Base-by-base conservation (phyloP, 2,888 invertebrate genomes). In the Thymelicus lineola region DNA sequence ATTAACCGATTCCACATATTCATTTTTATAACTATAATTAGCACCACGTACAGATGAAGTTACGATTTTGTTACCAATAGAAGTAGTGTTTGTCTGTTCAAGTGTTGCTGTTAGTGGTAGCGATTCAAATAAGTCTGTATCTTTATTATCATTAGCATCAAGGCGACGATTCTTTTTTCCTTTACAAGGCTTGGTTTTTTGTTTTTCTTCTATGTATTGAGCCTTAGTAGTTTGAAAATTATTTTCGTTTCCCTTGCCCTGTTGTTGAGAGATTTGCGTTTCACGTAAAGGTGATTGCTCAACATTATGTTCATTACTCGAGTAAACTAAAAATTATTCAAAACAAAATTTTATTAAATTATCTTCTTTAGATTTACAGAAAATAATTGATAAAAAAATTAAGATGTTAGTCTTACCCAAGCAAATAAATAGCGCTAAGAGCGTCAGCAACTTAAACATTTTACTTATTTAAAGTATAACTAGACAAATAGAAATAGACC, bases 341-440 rank as follows among this genome's bases (percentile, higher is more conserved):
- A 42, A 10, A 42, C 42, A 42, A 12, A 42, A 4, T 42, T 12
- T 10, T 12, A 1, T 42, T 42, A 42, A 12, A 12, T 4, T 12
- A 12, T 12, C 0, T 0, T 42, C 0, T 42, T 12, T 42, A 42
- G 0, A 0, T 42, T 42, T 42, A 9, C 12, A 12, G 7, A 50
- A 15, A 17, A 50, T 7, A 50, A 15, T 50, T n/a, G 17, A 15
- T 50, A 15, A 9, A 17, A 48, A 45, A 50, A 15, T 7, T n/a
- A n/a, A 14, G 53, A 12, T 20, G 10, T 6, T 20, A 10, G 1
- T 17, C 58, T 59, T 55, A 70, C 70, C 53, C 57, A 65, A 38
- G 12, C 50, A 28, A 35, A 69, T 63, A 28, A 70, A 65, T 36
- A 67, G 14, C 10, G 65, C 55, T 20, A 72, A 36, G 45, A 68